Percentiles rank a stretch among this genome's conserved stretches.
Conservation (phyloP, 2,113 vertebrate species). For the Sialia sialis region DNA sequence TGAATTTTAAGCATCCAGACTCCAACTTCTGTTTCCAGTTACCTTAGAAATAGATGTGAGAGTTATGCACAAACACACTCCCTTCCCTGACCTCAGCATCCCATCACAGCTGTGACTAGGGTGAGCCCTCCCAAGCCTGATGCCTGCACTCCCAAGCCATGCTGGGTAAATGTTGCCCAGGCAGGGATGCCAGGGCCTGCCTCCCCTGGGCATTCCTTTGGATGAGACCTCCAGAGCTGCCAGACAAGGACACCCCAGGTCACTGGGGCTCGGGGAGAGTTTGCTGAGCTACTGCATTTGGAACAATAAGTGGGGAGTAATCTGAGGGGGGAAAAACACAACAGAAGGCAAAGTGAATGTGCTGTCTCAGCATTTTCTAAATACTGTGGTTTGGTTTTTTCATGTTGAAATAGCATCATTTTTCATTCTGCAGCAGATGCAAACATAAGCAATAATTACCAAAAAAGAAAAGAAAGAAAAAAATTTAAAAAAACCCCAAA, state of each 20-base stretch:
- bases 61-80: neutral
- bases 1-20: neutral
- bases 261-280: neutral
- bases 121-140: neutral
- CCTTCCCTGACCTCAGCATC: neutral
- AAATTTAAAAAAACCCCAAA: fast-evolving
- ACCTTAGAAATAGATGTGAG: neutral
- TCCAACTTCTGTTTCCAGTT: fast-evolving
- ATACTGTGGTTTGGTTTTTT: neutral
- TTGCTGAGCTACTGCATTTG: neutral
- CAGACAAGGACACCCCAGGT: neutral
- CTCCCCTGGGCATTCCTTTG: neutral
- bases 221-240: neutral
- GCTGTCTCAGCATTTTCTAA: neutral
- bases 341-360: neutral
- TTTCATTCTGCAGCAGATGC: neutral
- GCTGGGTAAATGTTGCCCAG: fast-evolving
- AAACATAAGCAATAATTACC: neutral
- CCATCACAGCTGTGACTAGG: fast-evolving
- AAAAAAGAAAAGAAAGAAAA: neutral
- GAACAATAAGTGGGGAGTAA: neutral
- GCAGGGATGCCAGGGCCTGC: neutral
- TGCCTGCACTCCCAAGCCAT: fast-evolving
- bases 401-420: neutral
- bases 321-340: neutral